These are phyloP conservation scores for Lepidurus arcticus DNA, from an alignment of 1,140 invertebrate genomes.

Conservation along the genomic window DNA sequence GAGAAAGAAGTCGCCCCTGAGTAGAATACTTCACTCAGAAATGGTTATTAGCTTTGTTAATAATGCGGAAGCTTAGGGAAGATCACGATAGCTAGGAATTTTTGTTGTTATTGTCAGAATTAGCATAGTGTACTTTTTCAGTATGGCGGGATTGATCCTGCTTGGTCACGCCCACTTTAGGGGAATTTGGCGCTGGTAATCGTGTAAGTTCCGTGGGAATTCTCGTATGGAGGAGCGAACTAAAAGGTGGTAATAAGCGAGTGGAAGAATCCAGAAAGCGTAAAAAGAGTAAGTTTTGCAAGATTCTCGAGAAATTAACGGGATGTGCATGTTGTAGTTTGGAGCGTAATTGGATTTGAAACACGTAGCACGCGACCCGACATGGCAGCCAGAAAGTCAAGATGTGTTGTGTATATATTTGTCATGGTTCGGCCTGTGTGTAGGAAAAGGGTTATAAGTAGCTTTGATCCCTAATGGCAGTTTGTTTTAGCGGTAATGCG, in stretches of 20 bases:
- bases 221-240: too few species aligned
- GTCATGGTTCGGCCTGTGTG: neutral
- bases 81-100: neutral
- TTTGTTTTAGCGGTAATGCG: slow-evolving; percentile 6
- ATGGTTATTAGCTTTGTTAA: slow-evolving; percentile 1
- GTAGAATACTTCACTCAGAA: neutral
- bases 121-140: neutral
- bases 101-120: neutral
- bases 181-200: neutral
- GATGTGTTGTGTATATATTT: slow-evolving; percentile 10
- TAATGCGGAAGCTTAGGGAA: slow-evolving; percentile 8
- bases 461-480: slow-evolving; percentile 7
- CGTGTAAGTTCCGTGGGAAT: neutral
- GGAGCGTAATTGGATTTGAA: neutral
- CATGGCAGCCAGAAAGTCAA: neutral
- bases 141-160: neutral
- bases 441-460: slow-evolving; percentile 4
- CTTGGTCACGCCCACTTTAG: neutral
- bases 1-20: neutral
- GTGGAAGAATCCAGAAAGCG: neutral
- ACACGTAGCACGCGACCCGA: neutral
- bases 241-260: too few species aligned
- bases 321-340: neutral
- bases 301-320: neutral
- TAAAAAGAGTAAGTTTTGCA: neutral